A percentile compares a stretch with the other conserved stretches of the same genome.
Evolutionary conservation across 2,113 vertebrate genomes (phyloP).

Genomic region (Orthochromis indermauri): DNA sequence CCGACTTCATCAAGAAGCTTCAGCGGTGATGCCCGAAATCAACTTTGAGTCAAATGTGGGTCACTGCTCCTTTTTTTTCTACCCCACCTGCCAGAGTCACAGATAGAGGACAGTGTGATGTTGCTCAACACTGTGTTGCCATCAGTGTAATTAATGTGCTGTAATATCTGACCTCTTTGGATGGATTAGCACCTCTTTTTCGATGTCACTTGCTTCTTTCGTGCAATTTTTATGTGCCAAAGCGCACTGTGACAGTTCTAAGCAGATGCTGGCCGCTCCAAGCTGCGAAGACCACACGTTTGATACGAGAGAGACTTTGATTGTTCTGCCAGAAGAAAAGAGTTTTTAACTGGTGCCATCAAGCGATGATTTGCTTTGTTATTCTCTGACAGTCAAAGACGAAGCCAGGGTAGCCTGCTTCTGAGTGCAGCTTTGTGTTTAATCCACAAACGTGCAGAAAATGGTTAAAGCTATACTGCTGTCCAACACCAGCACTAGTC

Average conservation of each 20-base stretch:
- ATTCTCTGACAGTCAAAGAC: not conserved
- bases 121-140: not conserved
- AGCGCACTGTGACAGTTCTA: not conserved
- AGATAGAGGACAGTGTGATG: conserved; percentile 8
- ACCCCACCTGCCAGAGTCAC: not conserved
- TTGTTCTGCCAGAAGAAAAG: not conserved
- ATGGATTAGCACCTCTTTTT: not conserved
- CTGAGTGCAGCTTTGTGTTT: not conserved
- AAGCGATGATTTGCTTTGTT: not conserved
- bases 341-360: not conserved
- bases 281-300: not conserved
- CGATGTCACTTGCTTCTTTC: not conserved
- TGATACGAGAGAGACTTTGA: not conserved
- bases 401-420: not conserved
- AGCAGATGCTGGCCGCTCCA: not conserved
- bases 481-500: not conserved
- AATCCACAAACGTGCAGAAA: not conserved
- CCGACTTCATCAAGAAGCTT: not conserved
- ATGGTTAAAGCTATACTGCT: not conserved
- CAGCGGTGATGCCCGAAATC: not conserved
- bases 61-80: not conserved
- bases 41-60: not conserved
- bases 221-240: not conserved
- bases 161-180: not conserved
- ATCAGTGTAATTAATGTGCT: conserved; percentile 30